These are phyloP conservation scores for Drosophila biarmipes DNA, from an alignment of 1,140 invertebrate genomes.

Conservation along the genomic window DNA sequence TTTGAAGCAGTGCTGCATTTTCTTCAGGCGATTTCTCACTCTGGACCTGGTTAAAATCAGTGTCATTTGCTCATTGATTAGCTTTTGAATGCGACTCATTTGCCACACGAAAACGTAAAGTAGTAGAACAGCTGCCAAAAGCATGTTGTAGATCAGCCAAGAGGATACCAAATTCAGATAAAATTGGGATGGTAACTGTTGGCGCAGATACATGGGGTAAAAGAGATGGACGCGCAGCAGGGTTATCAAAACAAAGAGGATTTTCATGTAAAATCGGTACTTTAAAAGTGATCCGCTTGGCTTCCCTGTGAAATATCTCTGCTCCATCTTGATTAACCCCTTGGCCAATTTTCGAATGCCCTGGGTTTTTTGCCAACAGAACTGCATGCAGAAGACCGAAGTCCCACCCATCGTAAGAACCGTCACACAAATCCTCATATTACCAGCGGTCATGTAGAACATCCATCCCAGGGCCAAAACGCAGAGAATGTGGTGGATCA, in stretches of 20 bases:
- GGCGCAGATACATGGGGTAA: conserved; percentile 37
- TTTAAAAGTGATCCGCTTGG: conserved; percentile 1
- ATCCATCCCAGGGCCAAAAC: conserved; percentile 11
- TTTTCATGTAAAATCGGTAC: conserved; percentile 11
- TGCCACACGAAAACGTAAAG: conserved; percentile 40
- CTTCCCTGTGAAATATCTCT: neutral
- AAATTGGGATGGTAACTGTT: neutral
- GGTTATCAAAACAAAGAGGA: conserved; percentile 18
- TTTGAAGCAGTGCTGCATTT: conserved; percentile 2
- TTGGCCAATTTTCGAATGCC: conserved; percentile 1
- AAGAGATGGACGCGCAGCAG: conserved; percentile 21
- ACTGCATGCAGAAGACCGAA: neutral
- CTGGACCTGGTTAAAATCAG: conserved; percentile 1
- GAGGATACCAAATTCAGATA: conserved; percentile 17
- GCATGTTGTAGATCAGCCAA: conserved; percentile 40
- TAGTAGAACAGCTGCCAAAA: conserved; percentile 18
- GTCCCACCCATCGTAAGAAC: conserved; percentile 24
- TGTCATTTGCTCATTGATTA: conserved; percentile 18
- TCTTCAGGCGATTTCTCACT: neutral
- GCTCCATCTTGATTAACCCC: conserved; percentile 18
- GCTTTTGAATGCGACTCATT: conserved; percentile 26
- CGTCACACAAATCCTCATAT: conserved; percentile 21
- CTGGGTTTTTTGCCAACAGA: conserved; percentile 30
- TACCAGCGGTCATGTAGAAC: conserved; percentile 13
- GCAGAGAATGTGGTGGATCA: conserved; percentile 30